Conservation (phyloP, 2,888 invertebrate genomes). For the Sarcophaga variegata region DNA sequence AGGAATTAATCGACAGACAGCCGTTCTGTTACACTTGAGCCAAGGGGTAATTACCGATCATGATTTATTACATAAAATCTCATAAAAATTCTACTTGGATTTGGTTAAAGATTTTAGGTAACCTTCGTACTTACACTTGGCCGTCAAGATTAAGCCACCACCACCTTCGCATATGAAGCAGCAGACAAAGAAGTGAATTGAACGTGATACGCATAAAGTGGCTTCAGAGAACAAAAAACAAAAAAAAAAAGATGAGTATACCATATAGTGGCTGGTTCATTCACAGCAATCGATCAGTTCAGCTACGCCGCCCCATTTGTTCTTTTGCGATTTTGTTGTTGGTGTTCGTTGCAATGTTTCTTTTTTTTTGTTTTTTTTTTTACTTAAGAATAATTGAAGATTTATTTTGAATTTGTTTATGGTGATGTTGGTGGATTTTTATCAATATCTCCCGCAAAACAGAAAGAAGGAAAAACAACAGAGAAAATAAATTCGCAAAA, state of each 20-base stretch:
- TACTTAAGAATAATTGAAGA: slow-evolving; percentile 49
- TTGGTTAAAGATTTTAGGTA: slow-evolving; percentile 42
- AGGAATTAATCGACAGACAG: not conserved
- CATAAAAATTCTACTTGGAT: slow-evolving; percentile 55
- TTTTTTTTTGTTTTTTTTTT: slow-evolving; percentile 18
- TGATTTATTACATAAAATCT: slow-evolving; percentile 78
- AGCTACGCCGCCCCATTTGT: slow-evolving; percentile 70
- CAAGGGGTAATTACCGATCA: slow-evolving; percentile 81
- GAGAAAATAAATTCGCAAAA: not conserved
- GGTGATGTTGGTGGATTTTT: slow-evolving; percentile 32
- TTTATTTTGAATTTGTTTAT: slow-evolving; percentile 44
- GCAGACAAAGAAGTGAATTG: slow-evolving; percentile 49
- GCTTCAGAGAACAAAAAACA: slow-evolving; percentile 23
- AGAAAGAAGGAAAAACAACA: not conserved
- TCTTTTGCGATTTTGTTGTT: slow-evolving; percentile 29
- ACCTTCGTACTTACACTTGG: slow-evolving; percentile 52
- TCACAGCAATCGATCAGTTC: slow-evolving; percentile 79
- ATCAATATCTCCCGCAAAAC: slow-evolving; percentile 59
- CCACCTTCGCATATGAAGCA: slow-evolving; percentile 57
- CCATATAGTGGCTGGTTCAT: slow-evolving; percentile 55
- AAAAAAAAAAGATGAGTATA: not conserved
- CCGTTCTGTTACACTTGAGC: slow-evolving; percentile 73
- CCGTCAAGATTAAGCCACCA: slow-evolving; percentile 45
- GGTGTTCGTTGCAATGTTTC: not conserved
- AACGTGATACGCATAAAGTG: slow-evolving; percentile 66